Base-by-base conservation (phyloP, 2,113 vertebrate genomes). In the Corythornis cristatus region DNA sequence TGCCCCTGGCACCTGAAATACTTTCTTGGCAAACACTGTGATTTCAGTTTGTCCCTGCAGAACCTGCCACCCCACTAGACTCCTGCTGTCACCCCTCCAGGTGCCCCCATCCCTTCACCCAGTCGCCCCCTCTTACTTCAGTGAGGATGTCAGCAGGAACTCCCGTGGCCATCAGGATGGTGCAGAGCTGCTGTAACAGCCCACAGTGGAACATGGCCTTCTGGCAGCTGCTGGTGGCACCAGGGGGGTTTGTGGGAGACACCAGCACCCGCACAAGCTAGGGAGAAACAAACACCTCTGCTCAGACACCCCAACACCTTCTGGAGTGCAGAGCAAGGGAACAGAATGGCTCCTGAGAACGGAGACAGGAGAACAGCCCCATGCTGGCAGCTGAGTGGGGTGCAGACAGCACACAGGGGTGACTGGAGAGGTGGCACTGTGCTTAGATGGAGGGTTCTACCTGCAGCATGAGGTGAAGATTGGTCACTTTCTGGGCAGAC, bases 401-500 rank as follows among this genome's bases (percentile, higher is more conserved):
- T 37, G 0, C 7, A 58, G 12, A 43, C 53, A 57, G 8, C 10
- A 29, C 10, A 18, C 11, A 1, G 12, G 29, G 53, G 15, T 23
- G 9, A 37, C 37, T 37, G 37, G 37, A 37, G 37, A 37, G 0
- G 8, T 58, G n/a, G 5, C 31, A 58, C 2, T 2, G 19, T 48
- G 46, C 28, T 11, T 16, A 15, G 12, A 31, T 64, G 26, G 31
- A 43, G 35, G 8, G 15, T 17, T 53, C 81, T 97, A 99, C 99
- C 99, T 99, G 99, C 35, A 99, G 97, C 99, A 99, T 99, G 13
- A 99, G 97, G 85, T 99, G 99, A 62, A 99, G 98, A 87, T 99
- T 99, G 17, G 99, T 99, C 80, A 99, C 99, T 95, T 99, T 99
- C 95, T 99, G 99, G 12, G 99, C 99, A 7, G 99, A 99, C 99